Conservation (phyloP, 2,113 vertebrate species). For the Anolis sagrei region DNA sequence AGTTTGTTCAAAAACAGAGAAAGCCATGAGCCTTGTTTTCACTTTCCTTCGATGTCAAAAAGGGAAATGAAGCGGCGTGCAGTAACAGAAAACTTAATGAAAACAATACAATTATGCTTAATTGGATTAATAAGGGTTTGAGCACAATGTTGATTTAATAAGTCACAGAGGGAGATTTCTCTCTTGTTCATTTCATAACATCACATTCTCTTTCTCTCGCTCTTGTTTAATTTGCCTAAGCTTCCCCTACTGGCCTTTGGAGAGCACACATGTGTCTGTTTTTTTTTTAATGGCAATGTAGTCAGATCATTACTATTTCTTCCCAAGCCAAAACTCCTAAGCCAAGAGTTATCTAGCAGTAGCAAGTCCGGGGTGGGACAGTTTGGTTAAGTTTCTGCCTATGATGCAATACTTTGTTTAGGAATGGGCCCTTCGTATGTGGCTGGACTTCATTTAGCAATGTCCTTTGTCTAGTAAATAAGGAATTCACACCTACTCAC, state of each 20-base stretch:
- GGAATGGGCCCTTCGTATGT: not conserved
- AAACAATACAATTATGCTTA: conserved; percentile 59
- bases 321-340: not conserved
- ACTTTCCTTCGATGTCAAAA: conserved; percentile 53
- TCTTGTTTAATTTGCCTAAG: conserved; percentile 13
- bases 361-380: not conserved
- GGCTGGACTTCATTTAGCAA: not conserved
- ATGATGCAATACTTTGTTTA: too few relatives aligned
- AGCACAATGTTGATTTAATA: conserved; percentile 45
- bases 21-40: conserved; percentile 50
- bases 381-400: not conserved
- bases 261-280: conserved; percentile 15
- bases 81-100: conserved; percentile 55
- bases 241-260: conserved; percentile 5
- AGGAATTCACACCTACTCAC: too few relatives aligned
- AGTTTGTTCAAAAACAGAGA: conserved; percentile 49
- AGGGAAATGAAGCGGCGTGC: conserved; percentile 33
- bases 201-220: not conserved
- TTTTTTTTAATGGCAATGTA: not conserved
- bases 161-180: conserved; percentile 51
- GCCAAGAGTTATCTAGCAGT: too few relatives aligned
- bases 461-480: not conserved
- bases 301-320: not conserved
- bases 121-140: conserved; percentile 54
- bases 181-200: conserved; percentile 52